Conservation (phyloP, 1,140 invertebrate species). For the Nylanderia fulva region DNA sequence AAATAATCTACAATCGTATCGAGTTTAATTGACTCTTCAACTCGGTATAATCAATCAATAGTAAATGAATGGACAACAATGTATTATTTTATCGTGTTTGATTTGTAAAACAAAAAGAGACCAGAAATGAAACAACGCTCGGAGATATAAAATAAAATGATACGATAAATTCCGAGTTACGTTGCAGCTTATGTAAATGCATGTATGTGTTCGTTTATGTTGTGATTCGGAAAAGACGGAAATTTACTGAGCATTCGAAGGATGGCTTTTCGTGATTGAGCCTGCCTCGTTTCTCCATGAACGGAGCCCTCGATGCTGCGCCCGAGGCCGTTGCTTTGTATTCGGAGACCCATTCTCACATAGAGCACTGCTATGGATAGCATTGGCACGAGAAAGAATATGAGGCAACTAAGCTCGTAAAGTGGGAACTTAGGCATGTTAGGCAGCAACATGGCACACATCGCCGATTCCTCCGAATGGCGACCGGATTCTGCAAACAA, state of each 20-base stretch:
- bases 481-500: constrained; percentile 79
- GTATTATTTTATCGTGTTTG: not conserved
- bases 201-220: too few relatives aligned
- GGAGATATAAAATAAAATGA: not conserved
- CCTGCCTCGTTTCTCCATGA: constrained; percentile 88
- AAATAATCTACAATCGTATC: not conserved
- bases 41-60: not conserved
- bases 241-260: constrained; percentile 93
- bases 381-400: constrained; percentile 95
- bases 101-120: constrained; percentile 9
- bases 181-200: not conserved
- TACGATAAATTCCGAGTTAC: not conserved
- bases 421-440: constrained; percentile 86
- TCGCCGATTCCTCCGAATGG: constrained; percentile 89
- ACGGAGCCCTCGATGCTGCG: constrained; percentile 87
- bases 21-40: not conserved
- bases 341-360: constrained; percentile 91
- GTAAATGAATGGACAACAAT: not conserved
- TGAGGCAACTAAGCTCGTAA: constrained; percentile 92
- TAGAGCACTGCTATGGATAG: constrained; percentile 92
- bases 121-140: not conserved
- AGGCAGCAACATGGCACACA: constrained; percentile 90
- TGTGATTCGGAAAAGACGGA: not conserved
- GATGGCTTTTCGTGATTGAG: constrained; percentile 90
- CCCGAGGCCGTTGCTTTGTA: constrained; percentile 86